These are phyloP conservation scores for Schizopygopsis malacanthus DNA, from an alignment of 2,797 vertebrate species.

Conservation along the genomic window DNA sequence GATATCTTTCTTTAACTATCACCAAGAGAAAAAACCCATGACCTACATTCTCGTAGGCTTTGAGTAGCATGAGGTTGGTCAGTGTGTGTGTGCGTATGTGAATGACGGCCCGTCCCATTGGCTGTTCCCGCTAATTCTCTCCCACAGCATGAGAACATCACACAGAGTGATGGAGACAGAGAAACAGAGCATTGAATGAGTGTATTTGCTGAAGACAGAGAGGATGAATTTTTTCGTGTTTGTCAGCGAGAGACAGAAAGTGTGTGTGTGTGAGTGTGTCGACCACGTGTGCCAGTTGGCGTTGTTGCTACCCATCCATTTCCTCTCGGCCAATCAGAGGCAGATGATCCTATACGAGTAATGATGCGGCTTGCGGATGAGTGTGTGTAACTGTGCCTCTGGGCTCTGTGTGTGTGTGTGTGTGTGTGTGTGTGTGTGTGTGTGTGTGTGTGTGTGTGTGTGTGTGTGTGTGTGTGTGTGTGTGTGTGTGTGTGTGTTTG, in stretches of 20 bases:
- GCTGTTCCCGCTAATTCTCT: slow-evolving; percentile 66
- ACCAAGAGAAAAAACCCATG: background rate
- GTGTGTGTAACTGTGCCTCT: slow-evolving; percentile 37
- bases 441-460: no score
- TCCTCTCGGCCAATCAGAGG: slow-evolving; percentile 56
- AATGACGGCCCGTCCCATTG: slow-evolving; percentile 47
- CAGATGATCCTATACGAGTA: slow-evolving; percentile 17
- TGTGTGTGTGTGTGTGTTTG: background rate
- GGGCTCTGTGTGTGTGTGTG: slow-evolving; percentile 16
- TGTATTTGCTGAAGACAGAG: slow-evolving; percentile 24
- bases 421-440: background rate
- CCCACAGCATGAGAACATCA: slow-evolving; percentile 63
- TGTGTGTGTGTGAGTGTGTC: slow-evolving; percentile 20
- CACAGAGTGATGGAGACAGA: slow-evolving; percentile 61
- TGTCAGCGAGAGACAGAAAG: slow-evolving; percentile 11
- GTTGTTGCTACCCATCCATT: slow-evolving; percentile 59
- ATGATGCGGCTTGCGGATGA: slow-evolving; percentile 40
- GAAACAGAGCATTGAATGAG: slow-evolving; percentile 23
- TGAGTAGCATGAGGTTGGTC: slow-evolving; percentile 8
- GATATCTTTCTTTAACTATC: slow-evolving; percentile 15
- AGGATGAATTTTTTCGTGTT: slow-evolving; percentile 25
- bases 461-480: no score
- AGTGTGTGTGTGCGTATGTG: slow-evolving; percentile 2
- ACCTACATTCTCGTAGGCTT: slow-evolving; percentile 40
- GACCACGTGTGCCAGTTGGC: slow-evolving; percentile 36